A percentile compares a stretch with the other conserved stretches of the same genome.
Conservation (phyloP, 2,113 vertebrate genomes). For the Gnathonemus longibarbis region DNA sequence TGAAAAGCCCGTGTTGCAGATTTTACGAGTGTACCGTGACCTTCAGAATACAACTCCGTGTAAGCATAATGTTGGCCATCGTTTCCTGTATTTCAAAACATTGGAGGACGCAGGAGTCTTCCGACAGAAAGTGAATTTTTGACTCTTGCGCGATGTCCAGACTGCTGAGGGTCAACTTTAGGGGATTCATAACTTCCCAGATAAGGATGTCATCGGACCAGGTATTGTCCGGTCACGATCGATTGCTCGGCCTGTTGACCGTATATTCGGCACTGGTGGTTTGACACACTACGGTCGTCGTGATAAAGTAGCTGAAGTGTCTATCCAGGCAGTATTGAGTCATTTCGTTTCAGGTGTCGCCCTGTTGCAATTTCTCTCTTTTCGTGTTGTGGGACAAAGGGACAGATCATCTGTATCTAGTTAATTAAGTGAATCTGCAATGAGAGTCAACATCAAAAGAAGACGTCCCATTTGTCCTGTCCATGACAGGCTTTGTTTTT, state of each 20-base stretch:
- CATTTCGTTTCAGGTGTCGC: background rate
- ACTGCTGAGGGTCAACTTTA: conserved; percentile 37
- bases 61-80: background rate
- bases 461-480: background rate
- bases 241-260: background rate
- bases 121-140: background rate
- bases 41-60: conserved; percentile 5
- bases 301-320: background rate
- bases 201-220: conserved; percentile 59
- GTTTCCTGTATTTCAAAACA: conserved; percentile 10
- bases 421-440: background rate
- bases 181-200: conserved; percentile 44
- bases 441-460: background rate
- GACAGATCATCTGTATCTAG: background rate
- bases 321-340: background rate
- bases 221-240: conserved; percentile 37
- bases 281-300: background rate
- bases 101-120: conserved; percentile 22
- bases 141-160: conserved; percentile 27
- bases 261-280: background rate
- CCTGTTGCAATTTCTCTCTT: background rate
- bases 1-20: background rate
- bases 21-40: background rate
- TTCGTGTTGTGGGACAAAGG: background rate
- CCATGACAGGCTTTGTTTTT: background rate